Percentiles rank a stretch among this genome's conserved stretches.
Conservation (phyloP, 1,140 invertebrate species). For the Trachelipus rathkii region DNA sequence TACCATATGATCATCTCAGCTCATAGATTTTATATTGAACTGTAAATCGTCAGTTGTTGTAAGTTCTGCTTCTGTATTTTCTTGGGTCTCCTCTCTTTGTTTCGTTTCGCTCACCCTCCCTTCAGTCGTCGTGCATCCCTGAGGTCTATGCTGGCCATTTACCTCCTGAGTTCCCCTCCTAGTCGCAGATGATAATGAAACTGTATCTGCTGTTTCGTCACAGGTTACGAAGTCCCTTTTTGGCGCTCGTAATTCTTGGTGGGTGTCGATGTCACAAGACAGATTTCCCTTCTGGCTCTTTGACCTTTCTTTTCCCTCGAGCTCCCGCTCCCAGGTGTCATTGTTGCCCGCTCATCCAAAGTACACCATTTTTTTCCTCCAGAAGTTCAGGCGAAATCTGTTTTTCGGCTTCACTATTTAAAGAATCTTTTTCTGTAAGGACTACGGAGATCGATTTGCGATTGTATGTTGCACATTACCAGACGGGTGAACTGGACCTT, state of each 20-base stretch:
- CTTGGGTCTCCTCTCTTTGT: too few relatives aligned
- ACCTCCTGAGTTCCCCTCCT: too few relatives aligned
- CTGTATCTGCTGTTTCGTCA: conserved; percentile 58
- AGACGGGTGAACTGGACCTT: conserved; percentile 47
- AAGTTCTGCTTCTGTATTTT: conserved; percentile 65
- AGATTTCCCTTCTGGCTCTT: not conserved
- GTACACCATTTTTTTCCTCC: conserved; percentile 19
- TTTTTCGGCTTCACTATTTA: too few relatives aligned
- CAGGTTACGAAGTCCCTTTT: conserved; percentile 61
- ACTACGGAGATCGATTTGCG: not conserved
- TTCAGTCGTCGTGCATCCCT: too few relatives aligned
- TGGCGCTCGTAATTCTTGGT: conserved; percentile 51
- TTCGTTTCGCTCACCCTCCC: too few relatives aligned
- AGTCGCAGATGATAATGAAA: conserved; percentile 53
- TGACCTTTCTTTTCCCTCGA: not conserved
- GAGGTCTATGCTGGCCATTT: too few relatives aligned
- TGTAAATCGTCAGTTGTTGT: conserved; percentile 63
- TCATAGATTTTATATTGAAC: conserved; percentile 69
- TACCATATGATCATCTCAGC: too few relatives aligned
- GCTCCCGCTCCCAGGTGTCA: not conserved
- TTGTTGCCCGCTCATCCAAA: not conserved
- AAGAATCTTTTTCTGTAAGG: not conserved
- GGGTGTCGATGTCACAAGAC: conserved; percentile 39
- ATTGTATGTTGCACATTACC: not conserved
- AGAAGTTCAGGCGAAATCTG: too few relatives aligned